These are phyloP conservation scores for Bombus turneri DNA, from an alignment of 1,140 invertebrate genomes.

Conservation along the genomic window DNA sequence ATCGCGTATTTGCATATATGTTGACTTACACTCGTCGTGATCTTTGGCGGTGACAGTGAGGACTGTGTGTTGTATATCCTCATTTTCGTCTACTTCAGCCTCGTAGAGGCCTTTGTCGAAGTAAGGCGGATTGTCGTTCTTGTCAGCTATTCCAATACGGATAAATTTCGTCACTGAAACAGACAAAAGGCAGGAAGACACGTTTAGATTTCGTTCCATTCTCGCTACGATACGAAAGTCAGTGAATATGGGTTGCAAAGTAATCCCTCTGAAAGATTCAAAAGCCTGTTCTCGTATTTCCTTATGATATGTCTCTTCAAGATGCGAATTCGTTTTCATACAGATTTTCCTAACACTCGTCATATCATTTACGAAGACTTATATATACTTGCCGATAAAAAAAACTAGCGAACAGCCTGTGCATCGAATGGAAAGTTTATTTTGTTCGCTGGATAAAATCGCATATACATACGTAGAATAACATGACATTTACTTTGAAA, in stretches of 20 bases:
- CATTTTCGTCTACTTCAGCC: slow-evolving; percentile 98
- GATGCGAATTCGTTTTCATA: too few relatives aligned
- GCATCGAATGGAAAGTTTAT: too few relatives aligned
- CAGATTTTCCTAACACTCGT: too few relatives aligned
- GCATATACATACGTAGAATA: too few relatives aligned
- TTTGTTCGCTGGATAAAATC: too few relatives aligned
- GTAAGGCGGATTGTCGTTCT: slow-evolving; percentile 98
- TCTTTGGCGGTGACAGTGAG: slow-evolving; percentile 98
- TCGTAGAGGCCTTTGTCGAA: slow-evolving; percentile 98
- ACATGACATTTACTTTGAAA: too few relatives aligned
- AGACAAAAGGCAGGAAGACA: slow-evolving; percentile 44
- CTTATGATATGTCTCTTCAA: too few relatives aligned
- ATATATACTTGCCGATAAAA: too few relatives aligned
- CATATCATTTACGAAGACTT: too few relatives aligned
- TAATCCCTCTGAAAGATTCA: slow-evolving; percentile 10
- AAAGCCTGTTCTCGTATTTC: too few relatives aligned
- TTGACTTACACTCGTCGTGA: slow-evolving; percentile 97
- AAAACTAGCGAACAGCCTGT: too few relatives aligned
- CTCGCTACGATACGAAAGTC: neutral
- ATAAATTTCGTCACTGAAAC: slow-evolving; percentile 95
- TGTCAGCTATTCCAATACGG: slow-evolving; percentile 95
- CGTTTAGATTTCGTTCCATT: neutral
- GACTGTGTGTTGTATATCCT: slow-evolving; percentile 97
- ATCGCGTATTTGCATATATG: neutral
- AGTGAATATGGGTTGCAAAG: neutral